Percentiles rank a stretch among this genome's conserved stretches.
Conservation (phyloP, 2,888 invertebrate genomes). For the Scrobipalpa atriplicella region DNA sequence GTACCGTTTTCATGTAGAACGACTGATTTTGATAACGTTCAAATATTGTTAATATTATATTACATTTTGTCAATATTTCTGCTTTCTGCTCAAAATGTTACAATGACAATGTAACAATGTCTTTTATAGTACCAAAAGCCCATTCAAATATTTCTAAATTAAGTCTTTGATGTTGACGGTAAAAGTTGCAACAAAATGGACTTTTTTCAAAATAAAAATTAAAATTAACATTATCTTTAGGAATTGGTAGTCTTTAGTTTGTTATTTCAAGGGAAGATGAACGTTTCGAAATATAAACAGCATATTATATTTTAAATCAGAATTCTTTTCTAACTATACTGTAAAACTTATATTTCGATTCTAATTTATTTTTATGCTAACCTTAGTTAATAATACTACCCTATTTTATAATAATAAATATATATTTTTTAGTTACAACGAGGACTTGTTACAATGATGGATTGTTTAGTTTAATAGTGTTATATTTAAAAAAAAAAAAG, state of each 20-base stretch:
- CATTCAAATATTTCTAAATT: no score
- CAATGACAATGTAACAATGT: no score
- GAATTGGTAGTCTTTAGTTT: background rate
- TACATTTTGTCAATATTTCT: no score
- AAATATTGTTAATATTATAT: no score
- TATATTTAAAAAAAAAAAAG: background rate
- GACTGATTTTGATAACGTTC: no score
- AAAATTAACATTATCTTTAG: background rate
- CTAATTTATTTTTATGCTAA: slow-evolving; percentile 48
- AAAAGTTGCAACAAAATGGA: no score
- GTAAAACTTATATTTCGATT: slow-evolving; percentile 61
- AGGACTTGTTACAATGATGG: background rate
- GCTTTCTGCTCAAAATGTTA: no score
- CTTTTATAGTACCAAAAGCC: no score
- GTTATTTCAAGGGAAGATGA: slow-evolving; percentile 57
- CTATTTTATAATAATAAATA: slow-evolving; percentile 49
- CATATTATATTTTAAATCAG: slow-evolving; percentile 56
- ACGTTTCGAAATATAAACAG: slow-evolving; percentile 45
- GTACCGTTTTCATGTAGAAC: no score
- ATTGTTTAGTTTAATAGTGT: background rate
- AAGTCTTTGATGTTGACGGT: no score
- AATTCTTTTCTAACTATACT: slow-evolving; percentile 69
- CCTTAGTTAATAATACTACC: slow-evolving; percentile 39
- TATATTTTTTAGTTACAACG: slow-evolving; percentile 29
- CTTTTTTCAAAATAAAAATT: background rate